Evolutionary conservation across 2,888 invertebrate species (phyloP).

Genomic region (Eledone cirrhosa): DNA sequence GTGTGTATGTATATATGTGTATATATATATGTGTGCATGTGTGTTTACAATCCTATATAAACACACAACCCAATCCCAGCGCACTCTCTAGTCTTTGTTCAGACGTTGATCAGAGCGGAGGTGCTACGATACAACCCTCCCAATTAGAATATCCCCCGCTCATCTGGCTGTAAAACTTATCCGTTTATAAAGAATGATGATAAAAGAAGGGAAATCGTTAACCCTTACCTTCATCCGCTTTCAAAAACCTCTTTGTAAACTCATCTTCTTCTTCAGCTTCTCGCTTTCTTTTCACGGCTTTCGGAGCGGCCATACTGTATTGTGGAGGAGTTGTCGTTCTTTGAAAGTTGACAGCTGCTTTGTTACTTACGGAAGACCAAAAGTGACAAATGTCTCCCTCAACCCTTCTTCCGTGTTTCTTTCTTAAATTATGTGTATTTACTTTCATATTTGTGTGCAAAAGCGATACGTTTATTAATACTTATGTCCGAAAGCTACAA

Average conservation of each 20-base stretch:
- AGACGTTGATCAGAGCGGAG: too few species aligned
- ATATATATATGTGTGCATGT: background rate
- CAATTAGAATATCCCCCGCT: too few species aligned
- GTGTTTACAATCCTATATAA: background rate
- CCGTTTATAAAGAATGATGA: too few species aligned
- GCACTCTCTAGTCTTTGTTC: background rate
- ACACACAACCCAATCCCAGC: background rate
- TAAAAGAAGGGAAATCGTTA: too few species aligned
- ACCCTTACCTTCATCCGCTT: background rate
- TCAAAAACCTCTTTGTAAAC: conserved; percentile 17
- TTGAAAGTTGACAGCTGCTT: background rate
- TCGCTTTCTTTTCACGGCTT: conserved; percentile 3
- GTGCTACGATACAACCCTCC: too few species aligned
- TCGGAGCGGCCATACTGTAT: conserved; percentile 20
- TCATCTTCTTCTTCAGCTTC: conserved; percentile 25
- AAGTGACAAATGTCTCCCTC: too few species aligned
- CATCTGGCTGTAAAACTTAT: too few species aligned
- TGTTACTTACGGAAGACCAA: background rate
- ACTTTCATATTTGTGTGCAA: too few species aligned
- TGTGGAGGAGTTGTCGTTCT: conserved; percentile 20
- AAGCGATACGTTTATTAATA: too few species aligned
- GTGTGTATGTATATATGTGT: background rate
- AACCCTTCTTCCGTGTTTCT: too few species aligned
- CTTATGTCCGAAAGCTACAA: too few species aligned
- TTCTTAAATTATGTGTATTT: too few species aligned